These are phyloP conservation scores for Halesus radiatus DNA, from an alignment of 1,140 invertebrate genomes.

Conservation along the genomic window DNA sequence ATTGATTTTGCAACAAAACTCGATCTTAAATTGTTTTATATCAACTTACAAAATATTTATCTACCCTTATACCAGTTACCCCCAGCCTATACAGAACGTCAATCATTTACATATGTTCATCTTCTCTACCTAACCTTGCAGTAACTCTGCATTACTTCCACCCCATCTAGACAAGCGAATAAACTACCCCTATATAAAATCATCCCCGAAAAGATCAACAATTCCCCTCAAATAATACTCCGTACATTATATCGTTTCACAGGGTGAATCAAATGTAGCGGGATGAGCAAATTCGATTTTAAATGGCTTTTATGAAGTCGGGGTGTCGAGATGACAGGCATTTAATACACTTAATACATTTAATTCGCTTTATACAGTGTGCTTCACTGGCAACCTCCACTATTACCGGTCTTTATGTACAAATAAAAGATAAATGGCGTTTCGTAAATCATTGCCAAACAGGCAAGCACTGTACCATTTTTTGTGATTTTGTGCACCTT, in stretches of 20 bases:
- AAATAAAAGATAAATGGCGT: slow-evolving; percentile 24
- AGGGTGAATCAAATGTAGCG: slow-evolving; percentile 53
- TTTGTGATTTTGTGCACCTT: not conserved
- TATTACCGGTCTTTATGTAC: not conserved
- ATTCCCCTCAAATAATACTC: slow-evolving; percentile 25
- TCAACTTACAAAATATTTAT: no score
- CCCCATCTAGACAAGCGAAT: slow-evolving; percentile 21
- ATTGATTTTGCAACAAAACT: no score
- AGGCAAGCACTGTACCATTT: not conserved
- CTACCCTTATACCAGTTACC: not conserved
- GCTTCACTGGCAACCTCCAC: not conserved
- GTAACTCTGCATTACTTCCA: slow-evolving; percentile 25
- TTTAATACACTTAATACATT: slow-evolving; percentile 45
- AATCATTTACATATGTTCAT: slow-evolving; percentile 38
- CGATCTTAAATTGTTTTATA: no score
- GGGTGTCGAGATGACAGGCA: slow-evolving; percentile 44
- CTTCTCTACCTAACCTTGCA: slow-evolving; percentile 18
- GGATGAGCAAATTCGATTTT: slow-evolving; percentile 57
- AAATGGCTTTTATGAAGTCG: slow-evolving; percentile 53
- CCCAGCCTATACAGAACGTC: not conserved
- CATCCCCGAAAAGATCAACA: slow-evolving; percentile 39
- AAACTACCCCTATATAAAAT: slow-evolving; percentile 40
- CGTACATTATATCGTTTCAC: slow-evolving; percentile 27
- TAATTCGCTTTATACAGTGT: not conserved
- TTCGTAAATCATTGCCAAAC: slow-evolving; percentile 23